Conservation (phyloP, 1,140 invertebrate species). For the Lutraria rhynchaena region DNA sequence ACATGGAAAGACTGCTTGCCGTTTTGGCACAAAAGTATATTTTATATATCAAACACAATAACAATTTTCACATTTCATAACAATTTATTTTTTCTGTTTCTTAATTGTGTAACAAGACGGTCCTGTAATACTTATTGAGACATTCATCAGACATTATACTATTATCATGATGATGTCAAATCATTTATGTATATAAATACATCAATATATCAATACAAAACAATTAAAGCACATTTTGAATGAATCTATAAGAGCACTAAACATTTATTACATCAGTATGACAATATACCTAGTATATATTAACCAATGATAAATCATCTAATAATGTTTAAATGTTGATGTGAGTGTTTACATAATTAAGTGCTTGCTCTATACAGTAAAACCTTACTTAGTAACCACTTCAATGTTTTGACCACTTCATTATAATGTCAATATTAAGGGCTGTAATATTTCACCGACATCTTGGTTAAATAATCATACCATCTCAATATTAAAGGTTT, state of each 20-base stretch:
- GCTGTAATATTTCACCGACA: too few relatives aligned
- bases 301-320: background rate
- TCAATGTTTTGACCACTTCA: background rate
- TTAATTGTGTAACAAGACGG: conserved; percentile 47
- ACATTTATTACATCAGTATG: background rate
- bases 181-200: conserved; percentile 25
- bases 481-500: too few relatives aligned
- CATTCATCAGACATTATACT: conserved; percentile 25
- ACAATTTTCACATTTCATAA: conserved; percentile 19
- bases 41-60: background rate
- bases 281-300: background rate
- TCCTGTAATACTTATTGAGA: conserved; percentile 29
- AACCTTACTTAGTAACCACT: background rate
- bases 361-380: too few relatives aligned
- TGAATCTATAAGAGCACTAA: conserved; percentile 9
- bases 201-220: conserved; percentile 27
- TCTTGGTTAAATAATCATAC: too few relatives aligned
- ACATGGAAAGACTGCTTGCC: too few relatives aligned
- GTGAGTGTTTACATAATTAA: too few relatives aligned
- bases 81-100: conserved; percentile 49
- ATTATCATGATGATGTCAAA: too few relatives aligned
- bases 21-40: too few relatives aligned
- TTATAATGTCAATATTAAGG: background rate
- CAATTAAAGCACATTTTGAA: conserved; percentile 11
- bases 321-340: background rate